Percentiles rank a stretch among this genome's conserved stretches.
Evolutionary conservation across 2,888 invertebrate species (phyloP).

Genomic region (Agriopis aurantiaria): DNA sequence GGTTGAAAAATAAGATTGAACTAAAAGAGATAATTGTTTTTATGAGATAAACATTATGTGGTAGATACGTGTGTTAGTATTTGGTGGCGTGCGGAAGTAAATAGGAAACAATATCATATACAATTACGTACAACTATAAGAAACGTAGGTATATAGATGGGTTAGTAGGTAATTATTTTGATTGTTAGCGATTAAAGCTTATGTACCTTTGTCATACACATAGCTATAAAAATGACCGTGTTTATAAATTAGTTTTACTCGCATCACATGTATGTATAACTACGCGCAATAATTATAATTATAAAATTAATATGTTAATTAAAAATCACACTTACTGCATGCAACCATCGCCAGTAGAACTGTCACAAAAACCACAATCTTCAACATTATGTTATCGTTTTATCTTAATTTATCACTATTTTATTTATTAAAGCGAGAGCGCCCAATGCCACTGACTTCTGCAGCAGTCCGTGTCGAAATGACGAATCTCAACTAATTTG

Average conservation of each 20-base stretch:
- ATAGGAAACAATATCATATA: too few relatives aligned
- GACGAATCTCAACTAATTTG: conserved; percentile 27
- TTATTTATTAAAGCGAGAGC: conserved; percentile 15
- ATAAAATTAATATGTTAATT: conserved; percentile 8
- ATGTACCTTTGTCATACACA: too few relatives aligned
- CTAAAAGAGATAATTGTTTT: too few relatives aligned
- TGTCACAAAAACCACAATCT: conserved; percentile 46
- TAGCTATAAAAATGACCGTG: too few relatives aligned
- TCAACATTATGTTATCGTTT: conserved; percentile 49
- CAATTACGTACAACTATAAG: not conserved
- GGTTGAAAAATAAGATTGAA: too few relatives aligned
- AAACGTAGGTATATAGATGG: not conserved
- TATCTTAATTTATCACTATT: conserved; percentile 38
- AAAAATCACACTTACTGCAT: conserved; percentile 56
- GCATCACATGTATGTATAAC: too few relatives aligned
- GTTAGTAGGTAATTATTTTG: not conserved
- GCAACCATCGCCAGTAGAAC: conserved; percentile 50
- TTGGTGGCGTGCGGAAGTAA: too few relatives aligned
- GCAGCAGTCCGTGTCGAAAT: conserved; percentile 45
- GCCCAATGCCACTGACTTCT: conserved; percentile 38
- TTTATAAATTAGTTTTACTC: too few relatives aligned
- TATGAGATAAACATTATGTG: too few relatives aligned
- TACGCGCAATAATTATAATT: too few relatives aligned
- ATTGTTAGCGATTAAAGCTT: not conserved
- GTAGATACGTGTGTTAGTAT: too few relatives aligned